These are phyloP conservation scores for Hyppa rectilinea DNA, from an alignment of 2,888 invertebrate species.

Conservation along the genomic window DNA sequence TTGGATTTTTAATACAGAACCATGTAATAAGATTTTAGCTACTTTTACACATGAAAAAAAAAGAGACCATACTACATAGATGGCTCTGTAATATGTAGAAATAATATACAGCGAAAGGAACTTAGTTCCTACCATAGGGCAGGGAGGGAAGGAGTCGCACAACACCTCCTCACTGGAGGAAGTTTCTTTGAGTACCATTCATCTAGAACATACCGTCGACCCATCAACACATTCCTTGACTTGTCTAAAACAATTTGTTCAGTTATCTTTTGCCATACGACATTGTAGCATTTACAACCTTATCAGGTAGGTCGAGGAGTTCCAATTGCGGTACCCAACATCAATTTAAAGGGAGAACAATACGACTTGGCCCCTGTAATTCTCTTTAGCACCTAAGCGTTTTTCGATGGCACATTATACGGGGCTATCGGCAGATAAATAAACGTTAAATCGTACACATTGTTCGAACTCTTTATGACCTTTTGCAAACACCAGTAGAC, in stretches of 20 bases:
- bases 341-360: conserved; percentile 74
- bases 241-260: conserved; percentile 23
- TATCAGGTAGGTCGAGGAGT: conserved; percentile 53
- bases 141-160: too few species aligned
- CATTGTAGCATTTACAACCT: conserved; percentile 56
- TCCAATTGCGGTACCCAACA: conserved; percentile 64
- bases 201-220: background rate
- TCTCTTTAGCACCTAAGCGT: conserved; percentile 75
- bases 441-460: conserved; percentile 70
- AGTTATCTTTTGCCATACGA: conserved; percentile 31
- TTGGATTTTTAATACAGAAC: too few species aligned
- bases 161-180: too few species aligned
- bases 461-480: conserved; percentile 70
- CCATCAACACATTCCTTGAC: conserved; percentile 8
- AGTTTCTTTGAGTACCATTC: background rate
- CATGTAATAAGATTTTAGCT: too few species aligned
- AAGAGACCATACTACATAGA: too few species aligned
- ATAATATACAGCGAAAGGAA: too few species aligned
- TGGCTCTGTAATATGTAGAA: too few species aligned
- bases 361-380: conserved; percentile 71
- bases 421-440: conserved; percentile 71
- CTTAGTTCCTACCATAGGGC: too few species aligned
- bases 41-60: too few species aligned
- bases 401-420: conserved; percentile 76
- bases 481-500: conserved; percentile 56